Base-by-base conservation (phyloP, 1,140 invertebrate genomes). In the Muscidifurax raptorellus region DNA sequence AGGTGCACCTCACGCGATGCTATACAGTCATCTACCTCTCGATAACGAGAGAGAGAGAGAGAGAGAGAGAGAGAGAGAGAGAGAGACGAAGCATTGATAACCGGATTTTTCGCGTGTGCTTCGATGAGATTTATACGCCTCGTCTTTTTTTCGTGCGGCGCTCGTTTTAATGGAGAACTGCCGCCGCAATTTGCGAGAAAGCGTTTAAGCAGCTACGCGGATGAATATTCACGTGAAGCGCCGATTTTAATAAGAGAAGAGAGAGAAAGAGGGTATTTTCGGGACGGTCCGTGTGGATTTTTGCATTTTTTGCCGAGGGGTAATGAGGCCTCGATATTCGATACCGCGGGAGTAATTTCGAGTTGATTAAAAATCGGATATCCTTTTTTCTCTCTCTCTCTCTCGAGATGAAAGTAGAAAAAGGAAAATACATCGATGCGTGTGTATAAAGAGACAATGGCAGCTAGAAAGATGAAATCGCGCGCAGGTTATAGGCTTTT, bases 81-180 rank as follows among this genome's bases (percentile, higher is more conserved):
- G 10, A 52, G 52, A 59, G 52, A 74, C 15, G 71, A 32, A 7
- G 71, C 74, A 47, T 64, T 77, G 75, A 77, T 64, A 77, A 77
- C 44, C 75, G 75, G 47, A 77, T 59, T 77, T 64, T 77, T 77
- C 47, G 28, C 40, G n/a, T 47, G 74, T n/a, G 74, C 40, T 40
- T 47, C 36, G 36, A 47, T 15, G 71, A 72, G 71, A 72, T 76
- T 74, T 74, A 40, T 74, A 32, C 71, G n/a, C 71, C 0, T 9
- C 36, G 36, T 67, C 64, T 27, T 12, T 67, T 25, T 67, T 25
- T 67, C 25, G 15, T 9, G 5, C n/a, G 22, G 13, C 3, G 30
- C 36, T 44, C 40, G 74, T 76, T 76, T 76, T 76, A 47, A 76
- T 76, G 74, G 22, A 18, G 36, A 25, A 18, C 52, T 13, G 9